A percentile compares a stretch with the other conserved stretches of the same genome.
These are phyloP conservation scores for Diaprepes abbreviatus DNA, from an alignment of 2,888 invertebrate species.

Conservation along the genomic window DNA sequence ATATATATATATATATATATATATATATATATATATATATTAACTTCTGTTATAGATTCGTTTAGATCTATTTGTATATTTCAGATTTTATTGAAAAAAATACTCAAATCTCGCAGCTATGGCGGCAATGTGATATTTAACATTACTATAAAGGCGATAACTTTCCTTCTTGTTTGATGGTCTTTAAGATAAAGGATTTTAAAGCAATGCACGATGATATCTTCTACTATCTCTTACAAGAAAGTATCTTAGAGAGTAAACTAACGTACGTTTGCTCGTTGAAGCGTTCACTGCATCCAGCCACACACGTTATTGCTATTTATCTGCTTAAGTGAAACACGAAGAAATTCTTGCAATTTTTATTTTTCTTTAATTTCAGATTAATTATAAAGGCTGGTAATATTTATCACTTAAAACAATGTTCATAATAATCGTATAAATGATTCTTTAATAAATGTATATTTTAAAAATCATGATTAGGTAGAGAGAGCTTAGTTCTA, in stretches of 20 bases:
- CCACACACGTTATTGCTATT: constrained; percentile 26
- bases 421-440: no score
- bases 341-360: constrained; percentile 16
- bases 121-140: neutral
- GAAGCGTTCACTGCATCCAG: constrained; percentile 8
- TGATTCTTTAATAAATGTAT: no score
- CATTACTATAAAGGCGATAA: neutral
- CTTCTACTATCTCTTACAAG: constrained; percentile 17
- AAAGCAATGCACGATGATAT: constrained; percentile 22
- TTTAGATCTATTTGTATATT: no score
- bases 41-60: no score
- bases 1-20: no score
- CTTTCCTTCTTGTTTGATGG: neutral
- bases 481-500: no score
- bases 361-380: neutral
- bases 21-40: no score
- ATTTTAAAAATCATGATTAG: no score
- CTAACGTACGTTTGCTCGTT: constrained; percentile 14
- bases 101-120: neutral
- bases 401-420: neutral
- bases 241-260: constrained; percentile 15
- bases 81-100: no score
- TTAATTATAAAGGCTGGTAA: neutral
- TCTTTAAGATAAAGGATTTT: constrained; percentile 19
- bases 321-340: constrained; percentile 24